These are phyloP conservation scores for Passer montanus DNA, from an alignment of 2,113 vertebrate genomes.

Conservation along the genomic window DNA sequence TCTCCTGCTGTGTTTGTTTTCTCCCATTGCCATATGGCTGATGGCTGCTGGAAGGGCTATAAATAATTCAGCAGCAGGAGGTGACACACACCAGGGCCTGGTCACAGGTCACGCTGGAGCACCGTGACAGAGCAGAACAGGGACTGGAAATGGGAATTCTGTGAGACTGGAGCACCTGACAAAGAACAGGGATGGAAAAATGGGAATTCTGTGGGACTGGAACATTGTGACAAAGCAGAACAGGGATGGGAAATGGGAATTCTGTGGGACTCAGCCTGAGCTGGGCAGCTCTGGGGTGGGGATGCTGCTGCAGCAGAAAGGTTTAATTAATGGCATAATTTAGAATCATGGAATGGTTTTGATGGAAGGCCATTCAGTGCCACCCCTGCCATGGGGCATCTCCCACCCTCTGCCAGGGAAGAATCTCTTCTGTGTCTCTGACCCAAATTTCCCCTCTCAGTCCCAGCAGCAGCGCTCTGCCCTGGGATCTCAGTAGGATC, in stretches of 20 bases:
- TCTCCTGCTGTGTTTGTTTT: background rate
- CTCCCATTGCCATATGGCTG: background rate
- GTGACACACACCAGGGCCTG: background rate
- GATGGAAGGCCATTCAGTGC: background rate
- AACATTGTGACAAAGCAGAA: too few relatives aligned
- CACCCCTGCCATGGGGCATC: background rate
- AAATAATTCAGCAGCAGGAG: background rate
- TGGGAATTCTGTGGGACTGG: background rate
- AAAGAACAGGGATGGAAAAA: background rate
- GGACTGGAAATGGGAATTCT: background rate
- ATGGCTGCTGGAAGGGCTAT: background rate
- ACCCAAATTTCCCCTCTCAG: rapidly evolving
- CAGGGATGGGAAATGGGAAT: too few relatives aligned
- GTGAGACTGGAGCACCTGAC: background rate
- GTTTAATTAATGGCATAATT: background rate
- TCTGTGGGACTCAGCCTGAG: background rate
- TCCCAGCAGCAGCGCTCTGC: background rate
- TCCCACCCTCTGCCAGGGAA: background rate
- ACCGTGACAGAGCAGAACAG: background rate
- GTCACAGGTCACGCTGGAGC: background rate
- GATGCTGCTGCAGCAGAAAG: rapidly evolving
- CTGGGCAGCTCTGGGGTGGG: background rate
- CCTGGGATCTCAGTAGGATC: background rate
- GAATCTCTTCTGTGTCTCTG: background rate
- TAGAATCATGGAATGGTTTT: too few relatives aligned